These are phyloP conservation scores for Trissolcus japonicus DNA, from an alignment of 2,888 invertebrate species.

Conservation along the genomic window DNA sequence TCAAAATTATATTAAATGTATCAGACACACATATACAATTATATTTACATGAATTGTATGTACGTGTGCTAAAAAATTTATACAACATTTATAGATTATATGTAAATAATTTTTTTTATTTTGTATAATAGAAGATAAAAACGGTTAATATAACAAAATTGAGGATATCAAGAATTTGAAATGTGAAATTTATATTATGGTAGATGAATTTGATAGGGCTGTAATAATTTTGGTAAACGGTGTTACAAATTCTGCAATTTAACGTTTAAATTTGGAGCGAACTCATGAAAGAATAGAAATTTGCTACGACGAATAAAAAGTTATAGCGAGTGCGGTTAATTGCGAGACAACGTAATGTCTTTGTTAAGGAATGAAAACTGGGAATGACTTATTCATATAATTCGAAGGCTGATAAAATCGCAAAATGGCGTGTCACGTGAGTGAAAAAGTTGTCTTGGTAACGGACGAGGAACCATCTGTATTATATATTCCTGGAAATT, in stretches of 20 bases:
- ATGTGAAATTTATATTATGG: no score
- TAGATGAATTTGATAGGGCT: no score
- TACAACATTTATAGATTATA: no score
- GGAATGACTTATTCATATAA: constrained; percentile 50
- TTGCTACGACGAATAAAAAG: constrained; percentile 17
- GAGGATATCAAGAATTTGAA: no score
- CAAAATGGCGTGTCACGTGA: constrained; percentile 42
- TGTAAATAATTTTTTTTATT: no score
- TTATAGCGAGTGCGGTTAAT: constrained; percentile 32
- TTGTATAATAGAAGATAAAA: no score
- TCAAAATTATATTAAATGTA: neutral
- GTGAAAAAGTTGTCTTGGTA: constrained; percentile 48
- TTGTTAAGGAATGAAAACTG: constrained; percentile 36
- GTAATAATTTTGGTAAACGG: no score
- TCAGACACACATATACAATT: neutral
- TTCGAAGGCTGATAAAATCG: constrained; percentile 53
- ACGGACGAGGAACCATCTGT: constrained; percentile 37
- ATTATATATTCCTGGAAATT: constrained; percentile 56
- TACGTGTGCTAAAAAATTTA: neutral
- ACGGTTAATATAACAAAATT: no score
- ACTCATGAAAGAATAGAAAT: constrained; percentile 7
- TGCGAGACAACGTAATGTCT: constrained; percentile 37
- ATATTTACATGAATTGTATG: neutral
- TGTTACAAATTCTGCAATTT: constrained; percentile 3
- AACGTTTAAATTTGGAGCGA: neutral